These are phyloP conservation scores for Helarctos malayanus DNA, from an alignment of 2,797 vertebrate genomes.

Conservation along the genomic window DNA sequence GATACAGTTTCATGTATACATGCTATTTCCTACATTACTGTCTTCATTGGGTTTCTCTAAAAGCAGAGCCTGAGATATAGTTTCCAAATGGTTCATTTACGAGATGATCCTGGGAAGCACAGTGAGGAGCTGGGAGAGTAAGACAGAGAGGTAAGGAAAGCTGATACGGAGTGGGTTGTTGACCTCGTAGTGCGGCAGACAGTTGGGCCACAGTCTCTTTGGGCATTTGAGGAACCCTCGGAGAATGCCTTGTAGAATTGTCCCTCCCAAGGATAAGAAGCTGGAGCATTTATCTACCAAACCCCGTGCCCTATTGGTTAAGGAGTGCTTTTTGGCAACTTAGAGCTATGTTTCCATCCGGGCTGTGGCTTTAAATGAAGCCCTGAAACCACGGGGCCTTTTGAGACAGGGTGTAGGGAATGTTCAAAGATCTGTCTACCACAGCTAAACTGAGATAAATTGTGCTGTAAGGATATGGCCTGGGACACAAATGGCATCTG, in stretches of 20 bases:
- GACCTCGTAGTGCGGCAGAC: not conserved
- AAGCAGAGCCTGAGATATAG: not conserved
- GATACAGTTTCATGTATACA: fast-evolving
- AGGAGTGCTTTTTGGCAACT: not conserved
- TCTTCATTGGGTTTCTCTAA: not conserved
- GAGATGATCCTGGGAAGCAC: not conserved
- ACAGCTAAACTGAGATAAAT: not conserved
- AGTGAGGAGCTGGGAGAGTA: not conserved
- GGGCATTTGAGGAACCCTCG: not conserved
- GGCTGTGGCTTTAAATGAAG: not conserved
- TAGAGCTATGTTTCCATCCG: not conserved
- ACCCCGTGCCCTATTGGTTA: not conserved
- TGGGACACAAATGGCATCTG: not conserved
- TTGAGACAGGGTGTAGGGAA: not conserved
- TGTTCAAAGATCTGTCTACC: not conserved
- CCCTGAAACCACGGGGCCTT: not conserved
- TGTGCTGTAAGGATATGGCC: fast-evolving
- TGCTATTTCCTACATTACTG: fast-evolving
- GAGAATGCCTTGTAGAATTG: not conserved
- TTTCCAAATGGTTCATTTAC: not conserved
- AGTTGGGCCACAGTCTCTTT: fast-evolving
- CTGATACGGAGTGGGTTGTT: not conserved
- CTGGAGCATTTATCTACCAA: not conserved
- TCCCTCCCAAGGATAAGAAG: not conserved
- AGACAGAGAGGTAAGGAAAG: not conserved